phyloP scores from a whole-genome alignment of 2,888 invertebrate genomes.

The Biston betularia region DNA sequence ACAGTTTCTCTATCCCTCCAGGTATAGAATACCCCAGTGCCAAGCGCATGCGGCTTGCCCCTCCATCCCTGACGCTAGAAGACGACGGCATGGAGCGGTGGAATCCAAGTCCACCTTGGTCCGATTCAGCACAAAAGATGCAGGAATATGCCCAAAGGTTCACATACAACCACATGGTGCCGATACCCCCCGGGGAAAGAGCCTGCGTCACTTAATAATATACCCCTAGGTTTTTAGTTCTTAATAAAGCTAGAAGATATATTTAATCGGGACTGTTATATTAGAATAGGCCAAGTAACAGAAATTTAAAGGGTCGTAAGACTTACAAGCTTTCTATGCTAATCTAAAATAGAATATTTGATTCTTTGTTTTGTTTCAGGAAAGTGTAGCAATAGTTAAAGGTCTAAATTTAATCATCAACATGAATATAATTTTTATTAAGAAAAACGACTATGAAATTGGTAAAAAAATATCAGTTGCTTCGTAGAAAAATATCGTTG shows the following conservation, averaged over 20 bases:
- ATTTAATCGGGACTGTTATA: no score
- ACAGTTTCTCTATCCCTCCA: constrained; percentile 41
- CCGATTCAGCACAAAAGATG: constrained; percentile 92
- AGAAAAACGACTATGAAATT: no score
- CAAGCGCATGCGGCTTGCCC: constrained; percentile 73
- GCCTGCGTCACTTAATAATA: constrained; percentile 74
- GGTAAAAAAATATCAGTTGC: no score
- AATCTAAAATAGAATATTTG: no score
- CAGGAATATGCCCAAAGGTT: constrained; percentile 93
- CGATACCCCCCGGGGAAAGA: constrained; percentile 88
- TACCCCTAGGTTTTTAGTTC: neutral
- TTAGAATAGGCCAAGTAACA: no score
- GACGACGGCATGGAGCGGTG: constrained; percentile 93
- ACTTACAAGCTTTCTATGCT: no score
- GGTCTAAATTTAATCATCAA: no score
- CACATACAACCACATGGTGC: constrained; percentile 90
- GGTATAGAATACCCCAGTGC: constrained; percentile 75
- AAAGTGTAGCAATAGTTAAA: no score
- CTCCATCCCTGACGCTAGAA: constrained; percentile 64
- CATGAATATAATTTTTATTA: no score
- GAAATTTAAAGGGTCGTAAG: no score
- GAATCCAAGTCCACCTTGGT: constrained; percentile 96
- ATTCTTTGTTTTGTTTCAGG: no score
- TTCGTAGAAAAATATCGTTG: no score
- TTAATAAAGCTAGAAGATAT: neutral